Evolutionary conservation across 2,797 vertebrate species (phyloP), one percentile per base, ranked within the genome.

Genomic region (Centropyge bicolor): DNA sequence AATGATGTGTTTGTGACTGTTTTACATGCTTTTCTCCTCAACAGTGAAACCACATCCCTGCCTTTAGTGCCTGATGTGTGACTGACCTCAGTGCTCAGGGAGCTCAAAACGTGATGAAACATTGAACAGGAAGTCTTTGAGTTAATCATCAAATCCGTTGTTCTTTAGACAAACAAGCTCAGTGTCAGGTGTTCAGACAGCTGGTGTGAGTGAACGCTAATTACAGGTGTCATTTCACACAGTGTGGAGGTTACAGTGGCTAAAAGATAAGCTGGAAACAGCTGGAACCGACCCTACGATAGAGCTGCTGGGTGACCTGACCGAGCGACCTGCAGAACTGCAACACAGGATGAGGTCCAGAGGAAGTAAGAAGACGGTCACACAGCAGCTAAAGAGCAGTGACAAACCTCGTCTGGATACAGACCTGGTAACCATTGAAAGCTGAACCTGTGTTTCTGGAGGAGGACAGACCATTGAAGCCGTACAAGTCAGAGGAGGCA

Each of bases 391-490:
- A 13, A 14, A 60, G 3, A 48, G 43, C 1, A 51, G 22, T 8
- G 4, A 38, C 20, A 24, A 13, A 35, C 2, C 9, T 51, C 36
- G 22, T 67, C 46, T 51, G 65, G 40, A 66, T 90, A 97, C 96
- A 93, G 94, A 97, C 97, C 96, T 95, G 94, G 67, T 91, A 95
- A 94, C 96, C 96, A 90, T 95, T 95, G 70, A 94, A 95, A 87
- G 93, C 66, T 83, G 95, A 83, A 75, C 94, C 90, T 0, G 90
- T 88, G 82, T 93, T 90, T 70, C 92, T 95, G 84, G 94, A 89
- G 65, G 94, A 90, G 78, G 95, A 90, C 38, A 94, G 91, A 71
- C 93, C 73, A 24, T 90, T 92, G 83, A 87, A 85, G 80, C 81
- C 85, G 82, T 96, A 94, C 55, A 95, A 83, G 77, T 96, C 95